Percentiles rank a stretch among this genome's conserved stretches.
Evolutionary conservation across 2,797 vertebrate species (phyloP).

Genomic region (Acestrorhynchus altus): DNA sequence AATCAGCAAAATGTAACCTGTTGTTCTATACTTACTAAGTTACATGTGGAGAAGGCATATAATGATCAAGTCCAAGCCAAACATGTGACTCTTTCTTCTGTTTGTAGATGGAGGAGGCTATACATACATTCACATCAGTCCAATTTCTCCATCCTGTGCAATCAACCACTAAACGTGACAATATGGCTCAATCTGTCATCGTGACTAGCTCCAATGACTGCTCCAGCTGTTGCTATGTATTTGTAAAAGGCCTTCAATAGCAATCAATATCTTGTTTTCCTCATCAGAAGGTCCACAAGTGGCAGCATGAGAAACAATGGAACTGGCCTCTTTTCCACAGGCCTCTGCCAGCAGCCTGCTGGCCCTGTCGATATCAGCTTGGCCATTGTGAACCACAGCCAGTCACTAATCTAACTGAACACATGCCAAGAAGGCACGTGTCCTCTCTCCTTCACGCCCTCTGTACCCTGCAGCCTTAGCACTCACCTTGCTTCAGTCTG

Average conservation of each 20-base stretch:
- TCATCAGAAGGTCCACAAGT: slow-evolving; percentile 27
- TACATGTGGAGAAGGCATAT: background rate
- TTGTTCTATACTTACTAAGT: background rate
- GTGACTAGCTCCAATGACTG: slow-evolving; percentile 4
- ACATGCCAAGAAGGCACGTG: slow-evolving; percentile 45
- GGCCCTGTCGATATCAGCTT: slow-evolving; percentile 26
- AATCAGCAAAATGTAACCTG: background rate
- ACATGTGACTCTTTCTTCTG: background rate
- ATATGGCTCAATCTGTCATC: background rate
- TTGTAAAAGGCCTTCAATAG: slow-evolving; percentile 30
- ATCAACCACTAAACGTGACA: slow-evolving; percentile 3
- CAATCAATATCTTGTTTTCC: slow-evolving; percentile 54
- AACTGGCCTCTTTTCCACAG: slow-evolving; percentile 16
- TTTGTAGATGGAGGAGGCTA: background rate
- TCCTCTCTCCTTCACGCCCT: background rate
- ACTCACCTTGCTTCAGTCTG: slow-evolving; percentile 4
- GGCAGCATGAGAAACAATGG: slow-evolving; percentile 43
- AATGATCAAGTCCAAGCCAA: background rate
- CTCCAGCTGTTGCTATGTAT: slow-evolving; percentile 26
- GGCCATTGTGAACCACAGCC: slow-evolving; percentile 21
- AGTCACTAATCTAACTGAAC: slow-evolving; percentile 29
- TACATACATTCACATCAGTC: background rate
- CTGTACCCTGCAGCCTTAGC: background rate
- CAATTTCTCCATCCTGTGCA: background rate
- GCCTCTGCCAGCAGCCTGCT: background rate